phyloP scores from a whole-genome alignment of 2,797 vertebrate species.

The Pteronotus mesoamericanus region DNA sequence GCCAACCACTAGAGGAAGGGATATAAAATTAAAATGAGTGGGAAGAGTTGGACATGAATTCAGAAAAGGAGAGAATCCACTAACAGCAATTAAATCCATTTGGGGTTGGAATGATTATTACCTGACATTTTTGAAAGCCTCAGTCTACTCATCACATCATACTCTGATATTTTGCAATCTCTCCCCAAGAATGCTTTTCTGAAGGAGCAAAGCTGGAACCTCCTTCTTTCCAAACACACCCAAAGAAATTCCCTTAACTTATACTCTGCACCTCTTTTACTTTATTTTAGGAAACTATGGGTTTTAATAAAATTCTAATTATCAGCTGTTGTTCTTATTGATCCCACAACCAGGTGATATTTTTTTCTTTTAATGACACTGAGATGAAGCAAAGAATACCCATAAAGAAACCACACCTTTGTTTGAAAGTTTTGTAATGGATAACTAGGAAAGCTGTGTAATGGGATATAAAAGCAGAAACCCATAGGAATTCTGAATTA shows the following conservation, averaged over 20 bases:
- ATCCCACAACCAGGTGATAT: not conserved
- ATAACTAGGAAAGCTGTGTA: not conserved
- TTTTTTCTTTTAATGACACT: not conserved
- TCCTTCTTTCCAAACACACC: not conserved
- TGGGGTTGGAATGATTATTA: conserved; percentile 52
- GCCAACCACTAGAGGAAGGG: conserved; percentile 51
- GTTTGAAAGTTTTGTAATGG: not conserved
- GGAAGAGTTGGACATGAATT: conserved; percentile 51
- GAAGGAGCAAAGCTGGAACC: not conserved
- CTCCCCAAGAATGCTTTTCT: conserved; percentile 30
- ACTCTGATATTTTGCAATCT: conserved; percentile 39
- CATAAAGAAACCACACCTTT: not conserved
- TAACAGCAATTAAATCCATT: conserved; percentile 53
- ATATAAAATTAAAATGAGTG: conserved; percentile 49
- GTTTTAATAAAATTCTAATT: conserved; percentile 15
- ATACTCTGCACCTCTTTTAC: not conserved
- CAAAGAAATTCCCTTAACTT: not conserved
- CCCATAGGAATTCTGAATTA: not conserved
- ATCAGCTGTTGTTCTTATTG: conserved; percentile 17
- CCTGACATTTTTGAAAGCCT: conserved; percentile 58
- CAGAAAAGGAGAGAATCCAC: conserved; percentile 56
- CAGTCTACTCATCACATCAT: conserved; percentile 1
- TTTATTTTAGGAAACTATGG: not conserved
- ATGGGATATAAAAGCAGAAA: not conserved
- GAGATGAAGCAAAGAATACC: not conserved